A percentile compares a stretch with the other conserved stretches of the same genome.
Evolutionary conservation across 2,113 vertebrate species (phyloP).

Genomic region (Chamaea fasciata): DNA sequence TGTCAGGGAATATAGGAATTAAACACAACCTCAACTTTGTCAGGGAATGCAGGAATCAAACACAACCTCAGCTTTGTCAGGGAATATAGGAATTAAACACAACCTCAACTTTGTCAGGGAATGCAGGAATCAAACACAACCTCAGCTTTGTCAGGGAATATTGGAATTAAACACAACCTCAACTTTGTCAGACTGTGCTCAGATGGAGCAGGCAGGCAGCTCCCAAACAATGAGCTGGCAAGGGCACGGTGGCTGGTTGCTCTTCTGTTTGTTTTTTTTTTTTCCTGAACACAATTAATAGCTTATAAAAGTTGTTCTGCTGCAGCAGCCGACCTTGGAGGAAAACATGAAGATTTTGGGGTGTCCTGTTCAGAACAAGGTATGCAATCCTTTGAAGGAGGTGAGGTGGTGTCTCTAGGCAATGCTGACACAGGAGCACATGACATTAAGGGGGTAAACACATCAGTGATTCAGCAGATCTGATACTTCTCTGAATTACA

Average conservation of each 20-base stretch:
- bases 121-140: background rate
- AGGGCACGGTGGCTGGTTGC: background rate
- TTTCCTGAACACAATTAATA: background rate
- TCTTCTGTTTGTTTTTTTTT: background rate
- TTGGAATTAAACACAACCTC: background rate
- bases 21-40: background rate
- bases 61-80: background rate
- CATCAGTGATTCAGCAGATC: background rate
- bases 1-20: background rate
- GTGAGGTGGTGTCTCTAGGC: background rate
- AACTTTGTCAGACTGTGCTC: background rate
- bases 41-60: background rate
- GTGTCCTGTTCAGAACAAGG: background rate
- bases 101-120: background rate
- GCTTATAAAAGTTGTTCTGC: background rate
- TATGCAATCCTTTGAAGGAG: background rate
- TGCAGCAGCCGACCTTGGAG: background rate
- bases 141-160: background rate
- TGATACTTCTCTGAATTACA: background rate
- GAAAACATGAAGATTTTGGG: background rate
- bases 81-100: background rate
- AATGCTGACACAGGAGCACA: background rate
- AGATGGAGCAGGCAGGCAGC: background rate
- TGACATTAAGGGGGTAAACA: background rate
- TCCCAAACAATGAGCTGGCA: background rate